phyloP scores from a whole-genome alignment of 2,113 vertebrate species.

The Cairina moschata region DNA sequence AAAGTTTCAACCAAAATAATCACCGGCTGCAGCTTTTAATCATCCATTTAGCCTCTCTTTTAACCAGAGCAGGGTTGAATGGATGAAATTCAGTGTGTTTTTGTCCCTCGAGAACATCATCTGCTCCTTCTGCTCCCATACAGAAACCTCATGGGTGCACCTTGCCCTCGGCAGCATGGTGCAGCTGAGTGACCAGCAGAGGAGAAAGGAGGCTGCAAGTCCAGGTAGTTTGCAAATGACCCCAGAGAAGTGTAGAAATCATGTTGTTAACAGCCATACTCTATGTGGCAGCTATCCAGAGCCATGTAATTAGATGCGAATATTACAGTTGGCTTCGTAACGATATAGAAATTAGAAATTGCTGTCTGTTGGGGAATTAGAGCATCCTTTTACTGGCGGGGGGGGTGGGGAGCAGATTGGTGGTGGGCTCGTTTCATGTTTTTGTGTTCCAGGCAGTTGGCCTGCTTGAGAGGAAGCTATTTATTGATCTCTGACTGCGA shows the following conservation, averaged over 20 bases:
- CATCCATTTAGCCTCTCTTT: not conserved
- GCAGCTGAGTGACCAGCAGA: not conserved
- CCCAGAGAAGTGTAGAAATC: not conserved
- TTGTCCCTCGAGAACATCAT: not conserved
- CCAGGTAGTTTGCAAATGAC: not conserved
- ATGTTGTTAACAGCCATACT: not conserved
- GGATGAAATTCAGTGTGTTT: not conserved
- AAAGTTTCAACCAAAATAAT: not conserved
- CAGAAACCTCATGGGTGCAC: not conserved
- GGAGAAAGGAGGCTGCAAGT: not conserved
- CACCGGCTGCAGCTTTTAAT: not conserved
- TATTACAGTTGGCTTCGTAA: constrained; percentile 19
- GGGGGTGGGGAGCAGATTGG: not conserved
- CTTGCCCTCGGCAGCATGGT: not conserved
- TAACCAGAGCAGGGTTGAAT: not conserved
- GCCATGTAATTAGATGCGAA: constrained; percentile 8
- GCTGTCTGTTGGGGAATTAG: constrained; percentile 11
- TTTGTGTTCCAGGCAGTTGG: constrained; percentile 41
- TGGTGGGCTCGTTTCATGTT: not conserved
- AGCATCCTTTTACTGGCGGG: not conserved
- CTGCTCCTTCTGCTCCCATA: not conserved
- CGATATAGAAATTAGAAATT: constrained; percentile 1
- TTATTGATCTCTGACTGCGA: constrained; percentile 46
- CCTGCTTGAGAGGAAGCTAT: not conserved
- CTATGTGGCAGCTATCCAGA: not conserved